Evolutionary conservation across 1,140 invertebrate genomes (phyloP), one percentile per base, ranked within the genome.

Genomic region (Tigriopus japonicus): DNA sequence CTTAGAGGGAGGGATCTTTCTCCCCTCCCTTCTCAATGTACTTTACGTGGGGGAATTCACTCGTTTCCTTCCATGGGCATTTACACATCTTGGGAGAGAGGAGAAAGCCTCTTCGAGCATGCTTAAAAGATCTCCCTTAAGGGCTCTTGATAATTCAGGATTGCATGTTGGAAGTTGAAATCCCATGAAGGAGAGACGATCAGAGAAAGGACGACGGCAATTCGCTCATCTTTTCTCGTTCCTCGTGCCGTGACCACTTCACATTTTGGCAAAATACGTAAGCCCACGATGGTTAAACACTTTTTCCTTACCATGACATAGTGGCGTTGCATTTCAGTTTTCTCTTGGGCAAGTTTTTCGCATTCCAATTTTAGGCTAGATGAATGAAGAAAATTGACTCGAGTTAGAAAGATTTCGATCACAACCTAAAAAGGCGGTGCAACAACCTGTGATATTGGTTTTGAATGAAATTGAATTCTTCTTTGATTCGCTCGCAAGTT

Each of bases 361-460:
- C 77, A 78, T 68, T 81, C 80, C 70, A 80, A 72, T 66, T 72
- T 72, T n/a, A 71, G 65, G 62, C 70, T 71, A 64, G 40, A 66
- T 64, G 14, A 62, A 53, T 60, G 43, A 63, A 23, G 52, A 59
- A 54, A 62, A 61, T 2, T n/a, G n/a, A n/a, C n/a, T n/a, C n/a
- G n/a, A n/a, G n/a, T n/a, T n/a, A n/a, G n/a, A n/a, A 45, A 28
- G 13, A 51, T 15, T 12, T 15, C 45, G 42, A 43, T 43, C 42
- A 43, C 42, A 43, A 15, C 28, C 3, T 9, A 35, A 10, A 12
- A 21, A 49, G 12, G 6, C 6, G 45, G 14, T 66, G 86, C 86
- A n/a, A n/a, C 89, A 76, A 95, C 91, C 87, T 92, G 76, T 97
- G 92, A 78, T 94, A 94, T 79, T 97, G 93, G 64, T 89, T 87